Percentiles rank a stretch among this genome's conserved stretches.
Conservation (phyloP, 2,888 invertebrate genomes). For the Plagodis pulveraria region DNA sequence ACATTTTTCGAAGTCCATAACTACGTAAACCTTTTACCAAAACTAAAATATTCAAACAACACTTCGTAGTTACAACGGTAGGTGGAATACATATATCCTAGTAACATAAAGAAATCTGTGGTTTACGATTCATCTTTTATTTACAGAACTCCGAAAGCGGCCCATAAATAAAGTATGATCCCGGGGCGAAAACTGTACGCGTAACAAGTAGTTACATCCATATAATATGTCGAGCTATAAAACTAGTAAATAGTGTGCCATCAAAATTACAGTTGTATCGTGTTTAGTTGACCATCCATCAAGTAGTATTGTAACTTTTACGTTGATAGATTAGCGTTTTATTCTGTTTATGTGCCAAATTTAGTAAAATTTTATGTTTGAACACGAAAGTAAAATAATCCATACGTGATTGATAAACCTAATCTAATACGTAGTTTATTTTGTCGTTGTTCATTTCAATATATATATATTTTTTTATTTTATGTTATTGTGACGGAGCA, state of each 20-base stretch:
- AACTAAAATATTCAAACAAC: slow-evolving; percentile 1
- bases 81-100: no score
- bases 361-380: slow-evolving; percentile 1
- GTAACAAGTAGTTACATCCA: not conserved
- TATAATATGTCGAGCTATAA: slow-evolving; percentile 20
- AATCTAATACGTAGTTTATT: not conserved
- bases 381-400: not conserved
- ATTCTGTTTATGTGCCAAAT: slow-evolving; percentile 12
- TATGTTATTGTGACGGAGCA: no score
- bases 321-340: slow-evolving; percentile 13
- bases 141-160: slow-evolving; percentile 11
- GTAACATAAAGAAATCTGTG: slow-evolving; percentile 15
- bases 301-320: slow-evolving; percentile 11
- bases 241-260: slow-evolving; percentile 16
- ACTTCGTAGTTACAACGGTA: not conserved
- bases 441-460: not conserved
- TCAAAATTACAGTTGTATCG: slow-evolving; percentile 19
- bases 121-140: slow-evolving; percentile 13
- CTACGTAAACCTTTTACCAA: not conserved
- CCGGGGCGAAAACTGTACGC: slow-evolving; percentile 9
- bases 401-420: not conserved
- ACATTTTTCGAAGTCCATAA: no score
- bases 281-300: slow-evolving; percentile 17
- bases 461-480: no score
- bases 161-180: slow-evolving; percentile 24